Evolutionary conservation across 2,888 invertebrate genomes (phyloP).

Genomic region (Altica lythri): DNA sequence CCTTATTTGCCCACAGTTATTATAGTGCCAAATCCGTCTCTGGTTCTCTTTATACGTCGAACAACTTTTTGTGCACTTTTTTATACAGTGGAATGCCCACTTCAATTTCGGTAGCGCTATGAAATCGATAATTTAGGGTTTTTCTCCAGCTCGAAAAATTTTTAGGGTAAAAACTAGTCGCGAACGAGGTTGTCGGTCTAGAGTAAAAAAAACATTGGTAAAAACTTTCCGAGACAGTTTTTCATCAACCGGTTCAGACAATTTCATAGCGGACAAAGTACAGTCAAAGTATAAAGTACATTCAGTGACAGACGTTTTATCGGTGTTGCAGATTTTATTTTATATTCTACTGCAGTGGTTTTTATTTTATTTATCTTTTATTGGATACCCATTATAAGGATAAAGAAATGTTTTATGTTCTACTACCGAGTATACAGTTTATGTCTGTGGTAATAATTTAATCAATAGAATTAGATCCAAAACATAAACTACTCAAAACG

Average conservation of each 20-base stretch:
- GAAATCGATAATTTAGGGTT: conserved; percentile 53
- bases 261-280: conserved; percentile 52
- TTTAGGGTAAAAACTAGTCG: conserved; percentile 54
- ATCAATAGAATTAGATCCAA: too few species aligned
- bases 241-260: conserved; percentile 53
- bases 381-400: background rate
- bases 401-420: too few species aligned
- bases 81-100: conserved; percentile 47
- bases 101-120: conserved; percentile 51
- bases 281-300: conserved; percentile 42
- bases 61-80: conserved; percentile 42
- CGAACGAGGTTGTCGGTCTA: conserved; percentile 49
- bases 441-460: too few species aligned
- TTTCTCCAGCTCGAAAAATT: conserved; percentile 51
- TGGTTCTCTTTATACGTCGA: conserved; percentile 36
- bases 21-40: conserved; percentile 13
- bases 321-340: conserved; percentile 24
- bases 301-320: conserved; percentile 36
- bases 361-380: conserved; percentile 5
- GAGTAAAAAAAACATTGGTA: conserved; percentile 50
- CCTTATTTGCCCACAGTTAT: too few species aligned
- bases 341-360: conserved; percentile 6
- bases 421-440: too few species aligned
- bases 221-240: conserved; percentile 55
- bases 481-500: too few species aligned